These are phyloP conservation scores for Drosophila borealis DNA, from an alignment of 2,888 invertebrate species.

Conservation along the genomic window DNA sequence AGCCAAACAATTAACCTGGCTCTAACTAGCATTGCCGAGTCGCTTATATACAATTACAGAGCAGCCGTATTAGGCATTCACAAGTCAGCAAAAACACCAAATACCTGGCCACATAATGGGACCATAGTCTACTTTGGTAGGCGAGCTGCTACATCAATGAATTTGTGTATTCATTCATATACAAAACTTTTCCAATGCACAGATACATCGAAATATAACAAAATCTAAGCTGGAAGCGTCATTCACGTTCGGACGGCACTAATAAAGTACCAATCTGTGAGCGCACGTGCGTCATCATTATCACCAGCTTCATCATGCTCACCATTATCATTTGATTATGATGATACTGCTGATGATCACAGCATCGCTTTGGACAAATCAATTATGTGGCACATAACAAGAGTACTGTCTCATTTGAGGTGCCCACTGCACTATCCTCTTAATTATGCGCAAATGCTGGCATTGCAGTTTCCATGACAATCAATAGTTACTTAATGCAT, in stretches of 20 bases:
- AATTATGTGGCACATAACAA: slow-evolving; percentile 57
- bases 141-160: slow-evolving; percentile 59
- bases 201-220: slow-evolving; percentile 23
- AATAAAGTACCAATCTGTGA: slow-evolving; percentile 56
- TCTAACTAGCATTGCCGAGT: slow-evolving; percentile 24
- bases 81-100: slow-evolving; percentile 28
- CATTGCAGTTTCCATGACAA: slow-evolving; percentile 66
- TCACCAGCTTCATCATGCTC: slow-evolving; percentile 11
- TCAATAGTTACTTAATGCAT: slow-evolving; percentile 68
- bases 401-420: slow-evolving; percentile 33
- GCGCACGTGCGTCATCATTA: slow-evolving; percentile 63
- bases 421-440: slow-evolving; percentile 29
- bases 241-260: slow-evolving; percentile 45
- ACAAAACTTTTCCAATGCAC: slow-evolving; percentile 45
- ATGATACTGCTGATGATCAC: background rate
- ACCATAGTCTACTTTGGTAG: slow-evolving; percentile 14
- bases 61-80: slow-evolving; percentile 11
- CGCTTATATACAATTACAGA: slow-evolving; percentile 31
- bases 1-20: slow-evolving; percentile 48
- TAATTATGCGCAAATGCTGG: slow-evolving; percentile 54
- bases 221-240: slow-evolving; percentile 22
- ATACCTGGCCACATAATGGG: slow-evolving; percentile 28
- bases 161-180: slow-evolving; percentile 62
- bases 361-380: slow-evolving; percentile 53
- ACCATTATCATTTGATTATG: background rate